Evolutionary conservation across 2,113 vertebrate species (phyloP), one percentile per base, ranked within the genome.

Genomic region (Arvicanthis niloticus): DNA sequence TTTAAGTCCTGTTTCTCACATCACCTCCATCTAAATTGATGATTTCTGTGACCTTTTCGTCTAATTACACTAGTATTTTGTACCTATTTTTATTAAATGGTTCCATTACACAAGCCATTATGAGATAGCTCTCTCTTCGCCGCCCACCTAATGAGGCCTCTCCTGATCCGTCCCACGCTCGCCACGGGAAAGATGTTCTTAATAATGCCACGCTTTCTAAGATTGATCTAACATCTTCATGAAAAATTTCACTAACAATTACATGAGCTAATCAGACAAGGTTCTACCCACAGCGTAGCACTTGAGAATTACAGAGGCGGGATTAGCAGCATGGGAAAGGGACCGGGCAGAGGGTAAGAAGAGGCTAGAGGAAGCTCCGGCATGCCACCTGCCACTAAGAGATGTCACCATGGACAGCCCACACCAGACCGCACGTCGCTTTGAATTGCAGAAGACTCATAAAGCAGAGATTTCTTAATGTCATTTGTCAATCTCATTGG

Each of bases 21-120:
- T 97, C 97, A 91, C 93, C 84, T 97, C 95, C 45, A 2, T 97
- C 97, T 98, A 97, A 97, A 97, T 31, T 97, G 98, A 98, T 96
- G 96, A 96, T 98, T 98, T 98, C 95, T 96, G 82, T 97, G 98
- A 98, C 96, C 98, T 98, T 98, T 97, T 89, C 94, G 34, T 93
- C 98, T 98, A 98, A 98, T 98, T 98, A 98, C 98, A 88, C 42
- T 73, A 95, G 93, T 62, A 93, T 88, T 97, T 94, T 96, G 95
- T 97, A 95, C 77, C 97, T 95, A 8, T 98, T 98, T 98, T 97
- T 98, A 98, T 98, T 96, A 97, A 98, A 97, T 88, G 45, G 90
- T 90, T 97, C 97, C 96, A 95, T 98, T 97, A 98, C 93, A 89
- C 88, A 87, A 48, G 1, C 96, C 51, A 88, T 98, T 98, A 96